phyloP scores from a whole-genome alignment of 1,140 invertebrate species.

The Diachasmimorpha longicaudata region DNA sequence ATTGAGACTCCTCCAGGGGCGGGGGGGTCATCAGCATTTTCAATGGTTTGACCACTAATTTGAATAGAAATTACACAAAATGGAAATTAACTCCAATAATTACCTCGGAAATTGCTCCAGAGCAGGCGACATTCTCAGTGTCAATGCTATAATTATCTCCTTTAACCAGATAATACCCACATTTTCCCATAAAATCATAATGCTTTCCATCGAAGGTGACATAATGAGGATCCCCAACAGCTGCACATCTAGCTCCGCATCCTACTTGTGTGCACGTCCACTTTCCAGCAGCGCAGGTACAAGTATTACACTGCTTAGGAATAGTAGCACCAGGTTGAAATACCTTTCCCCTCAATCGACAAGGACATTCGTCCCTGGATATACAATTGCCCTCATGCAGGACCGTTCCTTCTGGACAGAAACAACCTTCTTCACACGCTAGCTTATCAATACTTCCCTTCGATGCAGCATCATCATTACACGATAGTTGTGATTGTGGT shows the following conservation, averaged over 20 bases:
- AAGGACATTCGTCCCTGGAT: conserved; percentile 75
- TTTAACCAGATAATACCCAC: conserved; percentile 82
- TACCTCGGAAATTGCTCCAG: conserved; percentile 77
- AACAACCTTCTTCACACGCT: conserved; percentile 84
- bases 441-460: conserved; percentile 42
- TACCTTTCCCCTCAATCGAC: conserved; percentile 75
- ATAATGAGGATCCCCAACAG: conserved; percentile 89
- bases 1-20: too few relatives aligned
- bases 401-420: conserved; percentile 78
- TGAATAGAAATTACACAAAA: too few relatives aligned
- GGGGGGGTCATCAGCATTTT: too few relatives aligned
- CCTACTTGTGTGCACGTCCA: conserved; percentile 80
- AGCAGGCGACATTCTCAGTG: conserved; percentile 82
- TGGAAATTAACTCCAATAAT: neutral
- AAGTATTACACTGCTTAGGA: conserved; percentile 84
- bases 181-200: conserved; percentile 89
- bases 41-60: too few relatives aligned
- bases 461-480: conserved; percentile 53
- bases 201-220: conserved; percentile 85
- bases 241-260: conserved; percentile 78
- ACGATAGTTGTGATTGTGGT: conserved; percentile 65
- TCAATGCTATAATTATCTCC: conserved; percentile 73
- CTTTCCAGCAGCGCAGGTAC: conserved; percentile 73
- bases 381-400: conserved; percentile 79
- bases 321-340: conserved; percentile 76